Conservation (phyloP, 2,888 invertebrate genomes). For the Coenonympha glycerion region DNA sequence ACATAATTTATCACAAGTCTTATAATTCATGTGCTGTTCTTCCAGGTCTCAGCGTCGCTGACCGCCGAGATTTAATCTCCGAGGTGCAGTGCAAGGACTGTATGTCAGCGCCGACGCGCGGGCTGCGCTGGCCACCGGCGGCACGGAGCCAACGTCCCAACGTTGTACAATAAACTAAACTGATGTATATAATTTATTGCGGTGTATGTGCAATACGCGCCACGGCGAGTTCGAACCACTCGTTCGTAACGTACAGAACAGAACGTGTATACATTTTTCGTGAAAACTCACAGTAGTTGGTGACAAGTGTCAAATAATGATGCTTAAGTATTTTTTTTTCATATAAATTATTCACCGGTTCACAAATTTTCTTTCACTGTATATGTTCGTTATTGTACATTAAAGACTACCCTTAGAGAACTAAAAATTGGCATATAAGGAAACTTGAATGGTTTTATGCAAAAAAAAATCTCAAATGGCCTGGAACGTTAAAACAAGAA, state of each 20-base stretch:
- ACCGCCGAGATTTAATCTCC: constrained; percentile 20
- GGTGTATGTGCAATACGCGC: constrained; percentile 57
- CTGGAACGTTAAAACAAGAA: no score
- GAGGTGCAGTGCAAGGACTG: constrained; percentile 18
- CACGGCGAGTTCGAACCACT: constrained; percentile 13
- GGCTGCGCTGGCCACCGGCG: constrained; percentile 6
- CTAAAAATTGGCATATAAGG: no score
- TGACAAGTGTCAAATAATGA: neutral
- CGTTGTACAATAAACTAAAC: constrained; percentile 34
- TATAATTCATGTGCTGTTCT: neutral
- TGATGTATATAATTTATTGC: constrained; percentile 51
- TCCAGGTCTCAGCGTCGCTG: constrained; percentile 15
- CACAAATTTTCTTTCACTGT: no score
- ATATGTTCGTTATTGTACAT: no score
- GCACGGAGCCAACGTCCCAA: constrained; percentile 1
- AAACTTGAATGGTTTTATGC: no score
- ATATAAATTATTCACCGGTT: no score
- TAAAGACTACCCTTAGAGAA: no score
- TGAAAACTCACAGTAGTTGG: neutral
- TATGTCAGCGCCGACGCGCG: neutral
- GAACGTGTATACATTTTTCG: neutral
- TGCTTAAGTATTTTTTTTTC: no score
- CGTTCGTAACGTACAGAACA: neutral
- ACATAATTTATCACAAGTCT: no score
- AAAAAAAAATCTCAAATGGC: no score